A percentile compares a stretch with the other conserved stretches of the same genome.
These are phyloP conservation scores for Machaerirhynchus nigripectus DNA, from an alignment of 2,113 vertebrate genomes.

Conservation along the genomic window DNA sequence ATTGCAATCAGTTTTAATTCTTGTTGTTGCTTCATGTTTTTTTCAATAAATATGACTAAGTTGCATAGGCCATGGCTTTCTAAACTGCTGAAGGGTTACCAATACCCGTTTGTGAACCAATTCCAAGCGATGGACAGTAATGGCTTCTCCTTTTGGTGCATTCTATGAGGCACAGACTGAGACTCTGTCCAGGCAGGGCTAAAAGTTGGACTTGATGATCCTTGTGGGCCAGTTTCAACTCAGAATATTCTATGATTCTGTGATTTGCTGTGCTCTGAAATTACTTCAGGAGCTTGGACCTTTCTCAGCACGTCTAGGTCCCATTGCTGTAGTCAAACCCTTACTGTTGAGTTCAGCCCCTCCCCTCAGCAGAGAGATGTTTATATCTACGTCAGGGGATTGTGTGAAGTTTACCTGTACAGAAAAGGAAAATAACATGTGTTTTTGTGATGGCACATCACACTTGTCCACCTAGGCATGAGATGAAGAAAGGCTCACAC, in stretches of 20 bases:
- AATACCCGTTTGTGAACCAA: background rate
- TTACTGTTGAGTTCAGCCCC: background rate
- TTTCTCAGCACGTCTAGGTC: background rate
- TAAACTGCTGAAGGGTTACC: background rate
- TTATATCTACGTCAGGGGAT: background rate
- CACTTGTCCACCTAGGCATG: background rate
- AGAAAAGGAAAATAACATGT: background rate
- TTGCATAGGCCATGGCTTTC: background rate
- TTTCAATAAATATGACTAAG: background rate
- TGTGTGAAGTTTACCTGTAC: fast-evolving
- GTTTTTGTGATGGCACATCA: background rate
- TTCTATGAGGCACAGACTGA: background rate
- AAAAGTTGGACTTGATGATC: background rate
- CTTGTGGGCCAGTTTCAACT: background rate
- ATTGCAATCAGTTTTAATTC: background rate
- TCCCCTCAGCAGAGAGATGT: background rate
- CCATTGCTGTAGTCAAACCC: background rate
- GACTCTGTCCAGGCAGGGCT: background rate
- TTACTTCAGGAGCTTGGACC: background rate
- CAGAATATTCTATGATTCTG: background rate
- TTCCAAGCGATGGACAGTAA: background rate
- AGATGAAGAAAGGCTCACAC: background rate
- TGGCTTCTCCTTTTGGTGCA: background rate
- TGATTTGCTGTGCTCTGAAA: background rate
- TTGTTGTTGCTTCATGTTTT: background rate